Conservation (phyloP, 2,797 vertebrate species). For the Chiloscyllium punctatum region DNA sequence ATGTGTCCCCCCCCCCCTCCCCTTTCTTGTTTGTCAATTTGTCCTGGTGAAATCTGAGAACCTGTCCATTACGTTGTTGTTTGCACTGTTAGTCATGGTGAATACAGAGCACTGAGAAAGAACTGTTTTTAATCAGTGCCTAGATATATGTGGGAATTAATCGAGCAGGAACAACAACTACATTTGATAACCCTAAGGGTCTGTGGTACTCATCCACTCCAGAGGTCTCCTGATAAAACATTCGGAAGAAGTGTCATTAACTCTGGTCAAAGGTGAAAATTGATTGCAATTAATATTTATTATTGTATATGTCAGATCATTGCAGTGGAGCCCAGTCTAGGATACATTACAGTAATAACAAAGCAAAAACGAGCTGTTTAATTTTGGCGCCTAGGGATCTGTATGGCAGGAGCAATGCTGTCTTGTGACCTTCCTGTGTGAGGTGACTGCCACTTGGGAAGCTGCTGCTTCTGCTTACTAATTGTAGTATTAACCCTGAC, state of each 20-base stretch:
- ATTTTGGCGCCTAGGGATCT: neutral
- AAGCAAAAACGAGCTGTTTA: neutral
- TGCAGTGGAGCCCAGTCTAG: neutral
- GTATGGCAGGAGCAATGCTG: neutral
- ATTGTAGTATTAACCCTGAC: neutral
- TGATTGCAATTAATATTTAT: constrained; percentile 6
- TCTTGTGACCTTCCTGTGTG: neutral
- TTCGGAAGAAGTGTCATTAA: neutral
- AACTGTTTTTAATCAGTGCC: neutral
- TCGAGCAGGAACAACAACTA: neutral
- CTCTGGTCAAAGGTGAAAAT: neutral
- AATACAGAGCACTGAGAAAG: neutral
- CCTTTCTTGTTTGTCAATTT: neutral
- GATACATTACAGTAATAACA: neutral
- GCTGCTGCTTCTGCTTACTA: neutral
- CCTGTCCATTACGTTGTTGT: neutral
- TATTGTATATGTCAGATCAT: neutral
- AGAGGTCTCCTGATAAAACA: neutral
- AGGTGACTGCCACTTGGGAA: neutral
- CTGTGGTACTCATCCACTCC: neutral
- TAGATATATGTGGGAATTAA: neutral
- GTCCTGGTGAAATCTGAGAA: neutral
- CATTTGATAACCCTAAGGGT: neutral
- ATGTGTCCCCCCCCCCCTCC: too few relatives aligned
- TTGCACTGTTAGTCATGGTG: neutral